These are phyloP conservation scores for Laterallus jamaicensis DNA, from an alignment of 2,113 vertebrate species.

Conservation along the genomic window DNA sequence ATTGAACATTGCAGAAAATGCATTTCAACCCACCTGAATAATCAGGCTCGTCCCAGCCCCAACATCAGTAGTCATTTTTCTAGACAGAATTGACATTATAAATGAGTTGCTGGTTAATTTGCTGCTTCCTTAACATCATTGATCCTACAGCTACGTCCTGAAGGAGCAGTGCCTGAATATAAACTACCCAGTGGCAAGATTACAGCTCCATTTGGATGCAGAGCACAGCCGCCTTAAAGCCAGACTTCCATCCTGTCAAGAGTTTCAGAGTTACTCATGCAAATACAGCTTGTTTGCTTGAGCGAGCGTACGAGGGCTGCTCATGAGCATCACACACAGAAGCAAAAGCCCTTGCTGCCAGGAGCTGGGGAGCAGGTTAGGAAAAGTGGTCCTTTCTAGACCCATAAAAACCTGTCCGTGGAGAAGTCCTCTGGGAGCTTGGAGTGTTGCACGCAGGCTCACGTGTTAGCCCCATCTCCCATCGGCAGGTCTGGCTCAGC, in stretches of 20 bases:
- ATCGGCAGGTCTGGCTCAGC: rapidly evolving
- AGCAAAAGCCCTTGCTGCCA: rapidly evolving
- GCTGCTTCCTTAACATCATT: neutral
- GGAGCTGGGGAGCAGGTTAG: neutral
- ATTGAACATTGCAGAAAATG: neutral
- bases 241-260: neutral
- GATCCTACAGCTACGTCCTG: neutral
- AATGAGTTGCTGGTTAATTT: constrained; percentile 23
- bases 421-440: neutral
- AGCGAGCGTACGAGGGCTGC: rapidly evolving
- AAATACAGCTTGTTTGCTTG: neutral
- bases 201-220: constrained; percentile 6
- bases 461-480: neutral
- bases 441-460: neutral
- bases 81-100: constrained; percentile 15
- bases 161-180: constrained; percentile 12
- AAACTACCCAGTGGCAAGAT: constrained; percentile 12
- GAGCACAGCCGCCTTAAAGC: neutral
- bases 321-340: neutral
- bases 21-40: neutral
- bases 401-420: neutral
- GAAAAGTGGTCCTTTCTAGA: neutral
- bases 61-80: neutral
- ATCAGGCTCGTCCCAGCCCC: neutral
- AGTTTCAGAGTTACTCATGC: neutral